Conservation (phyloP, 2,797 vertebrate species). For the Phalanger gymnotis region DNA sequence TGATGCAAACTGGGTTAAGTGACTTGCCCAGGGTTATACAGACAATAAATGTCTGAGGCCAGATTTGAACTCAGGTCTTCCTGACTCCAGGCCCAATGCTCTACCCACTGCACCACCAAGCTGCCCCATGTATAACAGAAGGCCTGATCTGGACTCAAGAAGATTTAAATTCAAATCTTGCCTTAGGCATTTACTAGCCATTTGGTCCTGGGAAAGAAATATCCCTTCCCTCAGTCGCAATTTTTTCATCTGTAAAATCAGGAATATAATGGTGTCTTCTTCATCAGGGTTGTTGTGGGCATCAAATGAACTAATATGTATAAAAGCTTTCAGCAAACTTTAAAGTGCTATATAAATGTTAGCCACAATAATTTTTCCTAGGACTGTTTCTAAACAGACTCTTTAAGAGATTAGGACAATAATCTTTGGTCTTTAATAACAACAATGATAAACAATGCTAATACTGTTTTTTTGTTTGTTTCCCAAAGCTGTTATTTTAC, state of each 20-base stretch:
- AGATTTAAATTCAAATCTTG: neutral
- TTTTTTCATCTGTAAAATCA: neutral
- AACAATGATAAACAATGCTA: neutral
- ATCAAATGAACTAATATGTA: neutral
- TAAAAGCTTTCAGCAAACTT: neutral
- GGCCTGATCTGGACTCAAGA: neutral
- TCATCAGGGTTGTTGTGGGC: neutral
- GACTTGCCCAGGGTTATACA: neutral
- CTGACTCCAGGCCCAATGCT: neutral
- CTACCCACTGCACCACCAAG: neutral
- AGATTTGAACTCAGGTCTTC: constrained; percentile 18
- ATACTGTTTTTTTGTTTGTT: neutral
- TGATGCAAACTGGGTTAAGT: neutral
- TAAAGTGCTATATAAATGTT: neutral
- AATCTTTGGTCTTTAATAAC: neutral
- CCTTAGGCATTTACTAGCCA: neutral
- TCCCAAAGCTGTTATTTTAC: neutral
- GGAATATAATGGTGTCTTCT: neutral
- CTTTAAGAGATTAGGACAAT: neutral
- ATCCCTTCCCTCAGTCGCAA: neutral
- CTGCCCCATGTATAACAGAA: neutral
- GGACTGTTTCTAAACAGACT: neutral
- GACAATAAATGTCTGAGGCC: neutral
- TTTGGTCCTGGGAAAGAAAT: neutral
- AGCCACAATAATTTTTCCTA: neutral